Evolutionary conservation across 2,797 vertebrate species (phyloP).

Genomic region (Aythya fuligula): DNA sequence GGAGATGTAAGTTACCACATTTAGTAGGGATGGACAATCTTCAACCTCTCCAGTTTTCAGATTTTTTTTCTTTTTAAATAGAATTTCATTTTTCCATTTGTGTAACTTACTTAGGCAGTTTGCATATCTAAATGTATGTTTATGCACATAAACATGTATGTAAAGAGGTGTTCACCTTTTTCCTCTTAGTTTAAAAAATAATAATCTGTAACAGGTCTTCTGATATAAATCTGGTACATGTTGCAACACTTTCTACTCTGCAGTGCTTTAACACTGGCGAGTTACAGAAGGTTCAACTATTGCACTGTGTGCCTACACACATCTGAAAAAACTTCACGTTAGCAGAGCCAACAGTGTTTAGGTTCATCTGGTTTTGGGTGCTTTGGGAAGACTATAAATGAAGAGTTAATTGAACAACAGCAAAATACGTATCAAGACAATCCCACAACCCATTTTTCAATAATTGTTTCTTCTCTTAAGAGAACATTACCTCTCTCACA

Average conservation of each 20-base stretch:
- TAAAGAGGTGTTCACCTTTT: background rate
- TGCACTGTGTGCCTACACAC: fast-evolving
- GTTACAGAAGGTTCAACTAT: background rate
- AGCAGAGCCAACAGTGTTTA: background rate
- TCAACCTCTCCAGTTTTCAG: fast-evolving
- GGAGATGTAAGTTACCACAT: background rate
- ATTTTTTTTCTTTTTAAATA: background rate
- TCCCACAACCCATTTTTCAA: conserved; percentile 44
- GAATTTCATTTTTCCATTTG: background rate
- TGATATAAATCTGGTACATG: background rate
- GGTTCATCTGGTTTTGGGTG: background rate
- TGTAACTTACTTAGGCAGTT: background rate
- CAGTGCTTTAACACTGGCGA: background rate
- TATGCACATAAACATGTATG: fast-evolving
- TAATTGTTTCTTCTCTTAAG: conserved; percentile 78
- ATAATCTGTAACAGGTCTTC: background rate
- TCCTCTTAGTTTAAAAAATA: background rate
- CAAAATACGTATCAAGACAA: conserved; percentile 63
- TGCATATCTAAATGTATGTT: fast-evolving
- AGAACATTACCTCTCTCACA: conserved; percentile 77
- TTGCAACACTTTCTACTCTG: background rate
- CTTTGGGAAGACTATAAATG: conserved; percentile 56
- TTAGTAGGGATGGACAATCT: background rate
- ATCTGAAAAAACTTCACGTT: background rate
- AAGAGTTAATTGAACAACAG: conserved; percentile 73